Evolutionary conservation across 2,888 invertebrate genomes (phyloP).

Genomic region (Drosophila suboccidentalis): DNA sequence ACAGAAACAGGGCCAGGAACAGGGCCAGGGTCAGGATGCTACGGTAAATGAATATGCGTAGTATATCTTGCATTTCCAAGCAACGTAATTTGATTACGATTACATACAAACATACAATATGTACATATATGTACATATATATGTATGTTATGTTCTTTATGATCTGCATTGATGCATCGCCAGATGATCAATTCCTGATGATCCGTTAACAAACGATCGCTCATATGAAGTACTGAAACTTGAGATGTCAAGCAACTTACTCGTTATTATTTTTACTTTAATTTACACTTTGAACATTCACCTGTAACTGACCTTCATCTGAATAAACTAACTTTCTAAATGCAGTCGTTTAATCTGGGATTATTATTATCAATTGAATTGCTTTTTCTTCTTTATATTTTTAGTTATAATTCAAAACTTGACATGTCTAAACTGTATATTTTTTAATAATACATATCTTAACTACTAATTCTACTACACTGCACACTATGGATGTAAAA

Average conservation of each 20-base stretch:
- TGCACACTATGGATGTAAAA: no score
- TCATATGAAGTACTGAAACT: slow-evolving; percentile 8
- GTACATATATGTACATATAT: background rate
- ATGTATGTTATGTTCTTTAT: background rate
- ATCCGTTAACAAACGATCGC: slow-evolving; percentile 46
- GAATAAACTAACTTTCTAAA: slow-evolving; percentile 9
- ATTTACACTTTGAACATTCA: slow-evolving; percentile 10
- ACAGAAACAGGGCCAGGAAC: slow-evolving; percentile 19
- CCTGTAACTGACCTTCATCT: slow-evolving; percentile 23
- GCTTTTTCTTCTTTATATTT: no score
- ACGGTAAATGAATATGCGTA: slow-evolving; percentile 73
- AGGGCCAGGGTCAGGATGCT: slow-evolving; percentile 22
- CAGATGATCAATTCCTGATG: slow-evolving; percentile 57
- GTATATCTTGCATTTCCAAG: slow-evolving; percentile 68
- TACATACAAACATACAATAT: background rate
- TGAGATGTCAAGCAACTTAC: slow-evolving; percentile 22
- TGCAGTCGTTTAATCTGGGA: background rate
- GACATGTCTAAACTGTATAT: no score
- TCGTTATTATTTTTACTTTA: slow-evolving; percentile 1
- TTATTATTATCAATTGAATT: background rate
- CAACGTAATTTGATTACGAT: slow-evolving; percentile 76
- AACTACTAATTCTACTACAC: no score
- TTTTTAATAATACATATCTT: no score
- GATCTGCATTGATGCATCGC: slow-evolving; percentile 31
- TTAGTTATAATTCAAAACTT: background rate